Conservation (phyloP, 2,797 vertebrate species). For the Schizothorax lantsangensis region DNA sequence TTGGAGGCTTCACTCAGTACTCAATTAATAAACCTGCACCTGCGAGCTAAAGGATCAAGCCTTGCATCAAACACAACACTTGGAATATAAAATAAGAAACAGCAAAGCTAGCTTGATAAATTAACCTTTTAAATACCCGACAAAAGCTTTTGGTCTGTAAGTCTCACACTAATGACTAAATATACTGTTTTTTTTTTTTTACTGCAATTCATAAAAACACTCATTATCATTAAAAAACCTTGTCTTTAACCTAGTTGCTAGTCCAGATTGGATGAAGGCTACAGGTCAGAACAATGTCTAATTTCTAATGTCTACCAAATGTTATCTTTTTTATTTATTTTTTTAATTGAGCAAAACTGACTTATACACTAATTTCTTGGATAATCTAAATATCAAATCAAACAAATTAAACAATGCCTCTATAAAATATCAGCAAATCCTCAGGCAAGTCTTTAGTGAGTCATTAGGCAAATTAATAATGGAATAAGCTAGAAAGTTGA, state of each 20-base stretch:
- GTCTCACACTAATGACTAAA: neutral
- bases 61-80: neutral
- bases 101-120: neutral
- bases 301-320: neutral
- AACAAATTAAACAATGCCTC: neutral
- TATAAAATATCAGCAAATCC: neutral
- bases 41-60: constrained; percentile 15
- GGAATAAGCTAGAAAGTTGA: neutral
- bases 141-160: neutral
- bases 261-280: neutral
- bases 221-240: neutral
- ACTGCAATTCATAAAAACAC: neutral
- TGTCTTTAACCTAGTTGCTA: neutral
- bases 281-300: neutral
- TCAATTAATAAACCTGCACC: constrained; percentile 58
- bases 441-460: neutral
- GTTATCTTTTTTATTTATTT: no score
- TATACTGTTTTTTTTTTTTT: no score
- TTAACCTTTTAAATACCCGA: neutral
- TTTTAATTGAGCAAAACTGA: neutral
- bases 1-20: constrained; percentile 45
- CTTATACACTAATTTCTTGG: neutral
- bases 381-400: neutral
- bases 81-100: constrained; percentile 3
- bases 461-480: neutral